Percentiles rank a stretch among this genome's conserved stretches.
These are phyloP conservation scores for Dermochelys coriacea DNA, from an alignment of 2,797 vertebrate species.

Conservation along the genomic window DNA sequence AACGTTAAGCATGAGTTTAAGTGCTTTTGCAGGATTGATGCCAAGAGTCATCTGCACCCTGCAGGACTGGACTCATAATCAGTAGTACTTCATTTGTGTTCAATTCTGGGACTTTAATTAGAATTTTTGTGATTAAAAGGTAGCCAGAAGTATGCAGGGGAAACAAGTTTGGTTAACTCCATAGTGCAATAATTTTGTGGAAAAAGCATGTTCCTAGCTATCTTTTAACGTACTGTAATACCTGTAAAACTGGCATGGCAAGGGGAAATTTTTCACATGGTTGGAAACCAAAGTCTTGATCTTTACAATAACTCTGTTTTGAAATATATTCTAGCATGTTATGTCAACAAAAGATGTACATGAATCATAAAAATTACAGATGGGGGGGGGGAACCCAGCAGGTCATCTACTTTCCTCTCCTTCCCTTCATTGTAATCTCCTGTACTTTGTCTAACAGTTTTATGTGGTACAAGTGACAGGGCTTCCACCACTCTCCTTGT, in stretches of 20 bases:
- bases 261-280: not conserved
- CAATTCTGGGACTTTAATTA: slow-evolving; percentile 23
- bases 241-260: slow-evolving; percentile 8
- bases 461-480: not conserved
- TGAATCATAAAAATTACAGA: not conserved
- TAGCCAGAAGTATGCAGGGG: slow-evolving; percentile 46
- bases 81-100: not conserved
- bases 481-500: not conserved
- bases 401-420: not conserved
- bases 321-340: slow-evolving; percentile 8
- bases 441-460: not conserved
- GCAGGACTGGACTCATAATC: not conserved
- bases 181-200: not conserved
- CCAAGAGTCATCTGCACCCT: not conserved
- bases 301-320: not conserved
- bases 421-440: not conserved
- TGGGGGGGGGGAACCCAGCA: not conserved
- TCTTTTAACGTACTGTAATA: not conserved
- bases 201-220: slow-evolving; percentile 19
- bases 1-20: not conserved
- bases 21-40: rapidly evolving
- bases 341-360: not conserved
- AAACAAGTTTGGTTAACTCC: slow-evolving; percentile 39
- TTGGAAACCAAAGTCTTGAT: not conserved
- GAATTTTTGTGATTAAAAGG: slow-evolving; percentile 44